These are phyloP conservation scores for Aplysia californica DNA, from an alignment of 1,140 invertebrate genomes.

Conservation along the genomic window DNA sequence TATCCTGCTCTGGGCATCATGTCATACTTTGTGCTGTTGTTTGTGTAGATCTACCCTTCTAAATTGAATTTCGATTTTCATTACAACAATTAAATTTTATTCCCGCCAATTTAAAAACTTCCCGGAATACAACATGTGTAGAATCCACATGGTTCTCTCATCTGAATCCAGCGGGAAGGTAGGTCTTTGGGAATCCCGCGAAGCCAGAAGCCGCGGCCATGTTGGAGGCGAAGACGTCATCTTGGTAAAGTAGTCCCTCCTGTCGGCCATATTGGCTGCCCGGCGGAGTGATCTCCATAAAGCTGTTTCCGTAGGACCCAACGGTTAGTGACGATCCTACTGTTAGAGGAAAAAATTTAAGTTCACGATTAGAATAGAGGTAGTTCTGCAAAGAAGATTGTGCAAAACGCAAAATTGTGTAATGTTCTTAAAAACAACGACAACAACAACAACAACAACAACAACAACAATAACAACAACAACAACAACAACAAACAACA, in stretches of 20 bases:
- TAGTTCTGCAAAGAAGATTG: neutral
- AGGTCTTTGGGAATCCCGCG: conserved; percentile 2
- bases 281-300: conserved; percentile 15
- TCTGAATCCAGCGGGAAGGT: neutral
- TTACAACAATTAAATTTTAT: no score
- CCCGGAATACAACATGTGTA: no score
- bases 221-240: conserved; percentile 12
- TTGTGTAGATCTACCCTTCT: no score
- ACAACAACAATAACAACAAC: neutral
- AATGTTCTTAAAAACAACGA: neutral
- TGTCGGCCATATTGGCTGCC: conserved; percentile 2
- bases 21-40: no score
- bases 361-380: neutral
- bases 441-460: neutral
- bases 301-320: conserved; percentile 16
- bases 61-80: no score
- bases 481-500: neutral
- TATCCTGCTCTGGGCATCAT: no score
- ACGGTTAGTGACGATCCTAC: neutral
- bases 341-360: neutral
- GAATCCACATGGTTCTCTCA: neutral
- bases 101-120: no score
- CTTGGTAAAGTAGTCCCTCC: conserved; percentile 16
- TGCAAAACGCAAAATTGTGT: no score
- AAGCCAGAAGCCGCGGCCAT: conserved; percentile 7